Base-by-base conservation (phyloP, 1,140 invertebrate species). In the Archivesica marissinica region DNA sequence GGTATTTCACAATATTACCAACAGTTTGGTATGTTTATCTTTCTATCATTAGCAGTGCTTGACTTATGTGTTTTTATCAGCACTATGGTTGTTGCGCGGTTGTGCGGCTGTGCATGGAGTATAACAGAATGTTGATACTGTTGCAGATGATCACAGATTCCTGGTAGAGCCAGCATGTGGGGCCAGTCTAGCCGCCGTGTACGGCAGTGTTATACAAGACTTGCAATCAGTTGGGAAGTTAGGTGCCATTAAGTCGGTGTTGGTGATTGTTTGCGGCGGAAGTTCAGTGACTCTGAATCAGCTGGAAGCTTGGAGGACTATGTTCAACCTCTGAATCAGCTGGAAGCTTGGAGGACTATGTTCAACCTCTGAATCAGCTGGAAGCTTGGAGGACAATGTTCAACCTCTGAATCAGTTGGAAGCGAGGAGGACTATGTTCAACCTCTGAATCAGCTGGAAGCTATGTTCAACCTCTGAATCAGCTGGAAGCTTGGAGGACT, bases 221-320 rank as follows among this genome's bases (percentile, higher is more conserved):
- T 87, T 94, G 17, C 87, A 91, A 82, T 66, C 70, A 52, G 80
- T 90, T 23, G 93, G 93, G 2, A 88, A 89, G 41, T 78, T 93
- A 0, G 70, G 85, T 20, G 35, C 59, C 9, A 61, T 94, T 3
- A 87, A 87, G 50, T 93, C 94, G 13, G 91, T 93, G 3, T 92
- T 95, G 11, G 87, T 95, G 25, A 92, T 95, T 9, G 94, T 95
- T 0, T 95, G 95, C 90, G 95, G 95, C 4, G 95, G 95, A 4
- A 93, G 89, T 79, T 89, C 90, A 44, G 93, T 94, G 0, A 93
- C 92, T n/a, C 80, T 94, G 2, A 88, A 93, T 38, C 70, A 91
- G 13, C 86, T 95, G n/a, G 84, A 93, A 39, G 80, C 89, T 15
- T 95, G 93, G 93, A 94, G 92, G 80, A 47, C 88, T 35, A 76